phyloP scores from a whole-genome alignment of 1,140 invertebrate genomes.

The Bemisia tabaci region DNA sequence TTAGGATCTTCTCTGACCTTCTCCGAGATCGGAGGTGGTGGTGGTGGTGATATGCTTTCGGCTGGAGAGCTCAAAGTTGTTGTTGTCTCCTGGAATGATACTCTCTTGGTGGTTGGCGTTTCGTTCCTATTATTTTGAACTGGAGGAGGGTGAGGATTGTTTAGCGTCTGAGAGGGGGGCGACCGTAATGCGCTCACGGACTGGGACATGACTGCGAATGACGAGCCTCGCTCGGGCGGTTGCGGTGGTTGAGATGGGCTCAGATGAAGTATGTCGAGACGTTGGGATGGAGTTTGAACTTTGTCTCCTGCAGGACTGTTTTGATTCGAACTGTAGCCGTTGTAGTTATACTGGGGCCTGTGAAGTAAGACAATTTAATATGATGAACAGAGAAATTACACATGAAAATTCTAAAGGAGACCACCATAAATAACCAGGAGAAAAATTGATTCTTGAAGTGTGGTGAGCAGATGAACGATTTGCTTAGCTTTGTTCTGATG shows the following conservation, averaged over 20 bases:
- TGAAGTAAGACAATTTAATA: background rate
- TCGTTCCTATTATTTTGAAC: slow-evolving; percentile 12
- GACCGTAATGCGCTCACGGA: slow-evolving; percentile 30
- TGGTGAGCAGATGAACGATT: too few species aligned
- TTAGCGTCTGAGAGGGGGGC: slow-evolving; percentile 23
- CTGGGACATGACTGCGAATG: slow-evolving; percentile 60
- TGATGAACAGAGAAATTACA: too few species aligned
- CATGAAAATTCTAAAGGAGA: too few species aligned
- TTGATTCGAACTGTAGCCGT: background rate
- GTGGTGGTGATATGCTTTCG: background rate
- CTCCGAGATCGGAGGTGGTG: slow-evolving; percentile 35
- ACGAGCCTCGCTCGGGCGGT: slow-evolving; percentile 64
- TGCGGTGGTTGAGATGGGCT: slow-evolving; percentile 33
- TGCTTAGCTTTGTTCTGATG: too few species aligned
- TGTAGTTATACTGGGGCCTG: background rate
- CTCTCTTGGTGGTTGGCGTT: slow-evolving; percentile 39
- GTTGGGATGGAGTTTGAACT: slow-evolving; percentile 10
- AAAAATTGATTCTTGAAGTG: too few species aligned
- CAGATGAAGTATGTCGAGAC: background rate
- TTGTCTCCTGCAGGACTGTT: slow-evolving; percentile 8
- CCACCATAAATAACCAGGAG: too few species aligned
- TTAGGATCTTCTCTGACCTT: slow-evolving; percentile 63
- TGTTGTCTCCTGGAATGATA: slow-evolving; percentile 58
- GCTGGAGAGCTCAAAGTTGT: slow-evolving; percentile 30
- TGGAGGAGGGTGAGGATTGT: background rate